phyloP scores from a whole-genome alignment of 1,140 invertebrate species.

The Pseudomyrmex sp. region DNA sequence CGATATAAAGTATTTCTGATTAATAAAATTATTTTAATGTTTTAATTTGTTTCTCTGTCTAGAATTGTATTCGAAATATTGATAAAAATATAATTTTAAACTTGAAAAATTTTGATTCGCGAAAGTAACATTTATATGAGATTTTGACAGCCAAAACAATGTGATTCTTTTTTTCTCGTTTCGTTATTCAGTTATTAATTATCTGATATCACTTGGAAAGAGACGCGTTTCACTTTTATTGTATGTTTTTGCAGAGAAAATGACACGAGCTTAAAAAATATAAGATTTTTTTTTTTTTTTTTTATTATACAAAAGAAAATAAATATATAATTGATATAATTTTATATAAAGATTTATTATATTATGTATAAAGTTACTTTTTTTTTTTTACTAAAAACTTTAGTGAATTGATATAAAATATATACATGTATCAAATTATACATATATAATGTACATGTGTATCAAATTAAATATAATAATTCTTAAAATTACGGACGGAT shows the following conservation, averaged over 20 bases:
- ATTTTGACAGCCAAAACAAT: conserved; percentile 47
- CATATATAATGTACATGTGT: no score
- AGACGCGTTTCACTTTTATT: neutral
- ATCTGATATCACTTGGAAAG: neutral
- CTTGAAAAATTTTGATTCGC: conserved; percentile 49
- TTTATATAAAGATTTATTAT: conserved; percentile 51
- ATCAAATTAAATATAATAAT: conserved; percentile 11
- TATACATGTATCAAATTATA: conserved; percentile 35
- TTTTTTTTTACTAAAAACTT: conserved; percentile 50
- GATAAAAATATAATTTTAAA: neutral
- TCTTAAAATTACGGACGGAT: conserved; percentile 40
- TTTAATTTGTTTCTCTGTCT: neutral
- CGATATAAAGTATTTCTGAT: neutral
- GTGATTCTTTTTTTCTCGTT: neutral
- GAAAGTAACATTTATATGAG: conserved; percentile 40
- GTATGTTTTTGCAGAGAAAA: no score
- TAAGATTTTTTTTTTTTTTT: no score
- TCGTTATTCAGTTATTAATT: conserved; percentile 56
- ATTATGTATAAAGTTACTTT: conserved; percentile 14
- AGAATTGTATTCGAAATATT: conserved; percentile 8
- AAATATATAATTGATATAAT: no score
- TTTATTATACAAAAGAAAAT: no score
- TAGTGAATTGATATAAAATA: conserved; percentile 58
- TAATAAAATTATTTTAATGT: neutral
- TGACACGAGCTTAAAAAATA: no score